phyloP scores from a whole-genome alignment of 2,797 vertebrate species.

The Lepidocolaptes lacrymiger region DNA sequence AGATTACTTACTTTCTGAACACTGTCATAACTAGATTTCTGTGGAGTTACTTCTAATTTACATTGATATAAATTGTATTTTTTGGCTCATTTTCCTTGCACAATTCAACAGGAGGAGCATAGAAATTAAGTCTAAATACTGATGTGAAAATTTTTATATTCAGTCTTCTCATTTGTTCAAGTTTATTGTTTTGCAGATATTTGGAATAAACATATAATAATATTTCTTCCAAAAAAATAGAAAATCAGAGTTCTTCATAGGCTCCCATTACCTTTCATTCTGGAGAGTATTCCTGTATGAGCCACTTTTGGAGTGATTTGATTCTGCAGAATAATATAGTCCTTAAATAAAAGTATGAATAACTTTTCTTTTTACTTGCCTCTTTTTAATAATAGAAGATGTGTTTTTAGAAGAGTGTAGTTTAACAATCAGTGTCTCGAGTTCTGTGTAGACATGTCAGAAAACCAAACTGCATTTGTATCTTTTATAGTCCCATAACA shows the following conservation, averaged over 20 bases:
- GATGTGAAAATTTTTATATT: background rate
- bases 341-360: background rate
- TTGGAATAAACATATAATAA: background rate
- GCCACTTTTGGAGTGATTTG: background rate
- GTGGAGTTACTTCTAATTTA: background rate
- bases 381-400: background rate
- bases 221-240: background rate
- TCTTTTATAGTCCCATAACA: background rate
- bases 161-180: background rate
- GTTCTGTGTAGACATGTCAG: background rate
- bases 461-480: background rate
- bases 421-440: background rate
- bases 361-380: background rate
- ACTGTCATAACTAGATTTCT: background rate
- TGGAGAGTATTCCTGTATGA: background rate
- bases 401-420: background rate
- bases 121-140: background rate
- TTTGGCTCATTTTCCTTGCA: background rate
- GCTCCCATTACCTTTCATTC: accelerated
- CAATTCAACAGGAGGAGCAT: background rate
- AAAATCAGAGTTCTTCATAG: background rate
- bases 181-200: background rate
- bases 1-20: background rate
- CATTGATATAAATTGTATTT: background rate
- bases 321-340: background rate